Conservation (phyloP, 1,140 invertebrate genomes). For the Drosophila ananassae region DNA sequence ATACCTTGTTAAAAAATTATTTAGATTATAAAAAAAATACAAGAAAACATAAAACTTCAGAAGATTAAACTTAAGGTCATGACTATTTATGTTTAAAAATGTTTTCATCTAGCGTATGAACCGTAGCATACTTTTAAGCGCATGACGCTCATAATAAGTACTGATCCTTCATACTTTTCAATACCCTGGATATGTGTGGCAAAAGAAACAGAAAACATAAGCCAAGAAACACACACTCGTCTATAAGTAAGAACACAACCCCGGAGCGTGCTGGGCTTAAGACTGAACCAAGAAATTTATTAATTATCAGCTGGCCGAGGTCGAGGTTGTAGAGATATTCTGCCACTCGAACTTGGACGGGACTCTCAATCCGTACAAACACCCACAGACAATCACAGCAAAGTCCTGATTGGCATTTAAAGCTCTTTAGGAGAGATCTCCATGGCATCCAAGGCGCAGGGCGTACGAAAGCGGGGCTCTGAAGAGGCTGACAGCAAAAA, state of each 20-base stretch:
- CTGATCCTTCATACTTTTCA: background rate
- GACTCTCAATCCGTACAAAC: slow-evolving; percentile 14
- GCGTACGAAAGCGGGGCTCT: background rate
- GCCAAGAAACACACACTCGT: slow-evolving; percentile 14
- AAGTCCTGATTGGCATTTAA: slow-evolving; percentile 77
- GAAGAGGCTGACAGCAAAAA: slow-evolving; percentile 68
- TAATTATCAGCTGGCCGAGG: slow-evolving; percentile 67
- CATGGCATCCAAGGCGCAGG: slow-evolving; percentile 32
- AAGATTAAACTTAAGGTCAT: background rate
- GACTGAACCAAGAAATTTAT: slow-evolving; percentile 64
- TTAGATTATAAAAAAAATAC: background rate
- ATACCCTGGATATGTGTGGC: background rate
- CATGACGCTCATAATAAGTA: background rate
- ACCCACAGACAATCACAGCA: slow-evolving; percentile 57
- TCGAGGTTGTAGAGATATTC: slow-evolving; percentile 20
- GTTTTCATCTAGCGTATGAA: background rate
- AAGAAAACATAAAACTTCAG: background rate
- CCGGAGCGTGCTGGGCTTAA: slow-evolving; percentile 30
- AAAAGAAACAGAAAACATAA: slow-evolving; percentile 15
- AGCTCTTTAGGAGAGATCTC: slow-evolving; percentile 70
- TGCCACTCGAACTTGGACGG: background rate
- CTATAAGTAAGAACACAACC: slow-evolving; percentile 21
- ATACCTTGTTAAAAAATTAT: background rate
- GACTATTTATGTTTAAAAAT: no score
- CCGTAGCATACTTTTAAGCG: background rate